Percentiles rank a stretch among this genome's conserved stretches.
Conservation (phyloP, 2,888 invertebrate genomes). For the Cephus runcator region DNA sequence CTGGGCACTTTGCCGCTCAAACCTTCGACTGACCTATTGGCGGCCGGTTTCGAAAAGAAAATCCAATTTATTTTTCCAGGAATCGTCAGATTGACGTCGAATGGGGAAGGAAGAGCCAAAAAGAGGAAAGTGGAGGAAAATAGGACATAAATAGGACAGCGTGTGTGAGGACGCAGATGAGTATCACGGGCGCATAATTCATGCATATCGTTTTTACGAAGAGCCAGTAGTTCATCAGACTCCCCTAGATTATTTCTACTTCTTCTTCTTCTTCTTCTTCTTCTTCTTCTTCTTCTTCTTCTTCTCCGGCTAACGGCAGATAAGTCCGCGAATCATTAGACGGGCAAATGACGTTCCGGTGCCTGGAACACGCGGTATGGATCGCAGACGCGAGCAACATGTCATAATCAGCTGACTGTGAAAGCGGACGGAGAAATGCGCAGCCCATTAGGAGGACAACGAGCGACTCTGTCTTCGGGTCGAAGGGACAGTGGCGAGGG, state of each 20-base stretch:
- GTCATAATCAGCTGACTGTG: slow-evolving; percentile 65
- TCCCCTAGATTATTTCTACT: not conserved
- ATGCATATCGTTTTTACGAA: too few relatives aligned
- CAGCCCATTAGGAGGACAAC: slow-evolving; percentile 62
- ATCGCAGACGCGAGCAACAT: slow-evolving; percentile 56
- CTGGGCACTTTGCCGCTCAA: too few relatives aligned
- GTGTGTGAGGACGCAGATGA: too few relatives aligned
- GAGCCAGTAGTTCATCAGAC: not conserved
- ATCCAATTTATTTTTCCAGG: too few relatives aligned
- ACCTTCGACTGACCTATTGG: too few relatives aligned
- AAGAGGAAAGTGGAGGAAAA: not conserved
- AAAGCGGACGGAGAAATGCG: slow-evolving; percentile 59
- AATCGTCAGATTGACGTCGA: too few relatives aligned
- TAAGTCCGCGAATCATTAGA: slow-evolving; percentile 62
- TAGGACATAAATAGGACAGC: too few relatives aligned
- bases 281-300: slow-evolving; percentile 4
- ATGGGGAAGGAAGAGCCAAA: not conserved
- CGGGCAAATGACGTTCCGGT: slow-evolving; percentile 62
- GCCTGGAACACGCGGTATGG: slow-evolving; percentile 56
- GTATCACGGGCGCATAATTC: too few relatives aligned
- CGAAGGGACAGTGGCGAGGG: not conserved
- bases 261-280: slow-evolving; percentile 3
- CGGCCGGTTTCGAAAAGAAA: too few relatives aligned
- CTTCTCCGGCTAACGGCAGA: not conserved
- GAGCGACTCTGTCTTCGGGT: slow-evolving; percentile 42